Conservation (phyloP, 2,113 vertebrate species). For the Lipophrys pholis region DNA sequence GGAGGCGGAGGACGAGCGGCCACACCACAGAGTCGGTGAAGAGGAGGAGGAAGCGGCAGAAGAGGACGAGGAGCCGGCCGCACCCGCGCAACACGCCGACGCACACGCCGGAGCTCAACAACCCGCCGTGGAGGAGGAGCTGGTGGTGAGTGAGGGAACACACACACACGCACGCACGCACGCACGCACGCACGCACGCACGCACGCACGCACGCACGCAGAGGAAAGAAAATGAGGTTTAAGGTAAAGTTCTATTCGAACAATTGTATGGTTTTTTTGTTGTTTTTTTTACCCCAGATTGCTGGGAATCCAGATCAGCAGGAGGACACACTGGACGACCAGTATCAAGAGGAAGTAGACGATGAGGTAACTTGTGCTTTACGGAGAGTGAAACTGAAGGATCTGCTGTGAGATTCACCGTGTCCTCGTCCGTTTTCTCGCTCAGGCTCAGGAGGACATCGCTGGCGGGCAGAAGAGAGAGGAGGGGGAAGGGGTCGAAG, state of each 20-base stretch:
- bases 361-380: slow-evolving; percentile 87
- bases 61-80: slow-evolving; percentile 67
- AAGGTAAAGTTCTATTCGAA: not conserved
- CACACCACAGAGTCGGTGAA: slow-evolving; percentile 82
- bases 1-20: slow-evolving; percentile 91
- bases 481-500: slow-evolving; percentile 78
- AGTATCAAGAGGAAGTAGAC: slow-evolving; percentile 96
- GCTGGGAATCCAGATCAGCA: slow-evolving; percentile 98
- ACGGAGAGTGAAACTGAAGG: not conserved
- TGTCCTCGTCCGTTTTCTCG: not conserved
- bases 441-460: slow-evolving; percentile 91
- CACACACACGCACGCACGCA: not conserved
- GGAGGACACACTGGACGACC: slow-evolving; percentile 94
- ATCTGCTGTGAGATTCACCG: not conserved
- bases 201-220: not conserved
- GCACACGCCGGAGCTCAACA: slow-evolving; percentile 76
- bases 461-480: slow-evolving; percentile 88
- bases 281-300: slow-evolving; percentile 81
- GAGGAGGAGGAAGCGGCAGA: slow-evolving; percentile 78
- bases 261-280: slow-evolving; percentile 7
- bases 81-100: slow-evolving; percentile 50
- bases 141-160: slow-evolving; percentile 85
- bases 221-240: not conserved
- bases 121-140: slow-evolving; percentile 87
- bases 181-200: not conserved